These are phyloP conservation scores for Columba livia DNA, from an alignment of 2,113 vertebrate species.

Conservation along the genomic window DNA sequence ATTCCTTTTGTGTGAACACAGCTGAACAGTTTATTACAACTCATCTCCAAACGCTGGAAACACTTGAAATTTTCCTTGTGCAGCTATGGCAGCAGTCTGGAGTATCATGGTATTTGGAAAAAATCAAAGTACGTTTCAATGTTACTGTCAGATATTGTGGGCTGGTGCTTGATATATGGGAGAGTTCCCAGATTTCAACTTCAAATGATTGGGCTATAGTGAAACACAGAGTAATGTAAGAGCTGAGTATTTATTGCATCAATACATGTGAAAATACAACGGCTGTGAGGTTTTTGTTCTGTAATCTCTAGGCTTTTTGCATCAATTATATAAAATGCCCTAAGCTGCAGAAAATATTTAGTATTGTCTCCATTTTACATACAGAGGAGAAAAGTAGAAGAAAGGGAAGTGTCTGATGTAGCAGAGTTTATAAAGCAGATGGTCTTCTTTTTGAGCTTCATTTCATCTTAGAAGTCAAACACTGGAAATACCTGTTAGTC, in stretches of 20 bases:
- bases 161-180: not conserved
- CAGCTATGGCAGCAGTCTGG: not conserved
- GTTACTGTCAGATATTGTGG: not conserved
- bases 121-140: not conserved
- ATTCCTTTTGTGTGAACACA: not conserved
- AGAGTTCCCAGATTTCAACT: not conserved
- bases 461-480: not conserved
- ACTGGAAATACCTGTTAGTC: not conserved
- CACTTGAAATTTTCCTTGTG: not conserved
- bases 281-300: not conserved
- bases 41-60: not conserved
- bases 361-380: not conserved
- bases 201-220: not conserved
- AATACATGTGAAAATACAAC: conserved; percentile 32
- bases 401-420: not conserved
- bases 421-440: not conserved
- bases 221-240: not conserved
- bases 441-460: not conserved
- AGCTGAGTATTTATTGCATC: conserved; percentile 15
- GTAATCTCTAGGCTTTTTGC: not conserved
- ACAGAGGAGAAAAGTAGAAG: not conserved
- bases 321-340: conserved; percentile 6
- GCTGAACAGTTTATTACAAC: not conserved
- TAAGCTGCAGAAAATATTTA: not conserved
- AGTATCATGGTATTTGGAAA: not conserved